phyloP scores from a whole-genome alignment of 2,797 vertebrate species.

The Neopelma chrysocephalum region DNA sequence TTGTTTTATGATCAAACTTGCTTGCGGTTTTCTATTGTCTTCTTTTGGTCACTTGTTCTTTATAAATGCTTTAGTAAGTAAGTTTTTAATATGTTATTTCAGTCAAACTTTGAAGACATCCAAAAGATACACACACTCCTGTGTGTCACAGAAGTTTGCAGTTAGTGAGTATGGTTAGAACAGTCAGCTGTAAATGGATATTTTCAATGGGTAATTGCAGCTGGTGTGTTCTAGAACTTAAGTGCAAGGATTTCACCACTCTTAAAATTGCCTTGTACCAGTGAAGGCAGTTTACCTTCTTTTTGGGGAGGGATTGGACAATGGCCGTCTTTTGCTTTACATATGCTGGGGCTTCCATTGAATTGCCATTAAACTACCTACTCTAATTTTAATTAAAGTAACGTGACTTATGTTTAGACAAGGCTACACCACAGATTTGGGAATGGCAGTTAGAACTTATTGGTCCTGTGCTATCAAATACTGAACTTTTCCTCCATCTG shows the following conservation, averaged over 20 bases:
- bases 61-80: not conserved
- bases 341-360: not conserved
- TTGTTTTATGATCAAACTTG: not conserved
- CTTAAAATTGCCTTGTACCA: not conserved
- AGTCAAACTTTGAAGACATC: not conserved
- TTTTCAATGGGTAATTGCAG: not conserved
- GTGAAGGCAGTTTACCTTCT: not conserved
- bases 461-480: not conserved
- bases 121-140: not conserved
- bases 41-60: not conserved
- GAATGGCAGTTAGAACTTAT: not conserved
- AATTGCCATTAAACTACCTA: not conserved
- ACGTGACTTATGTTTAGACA: not conserved
- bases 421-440: not conserved
- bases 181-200: not conserved
- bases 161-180: not conserved
- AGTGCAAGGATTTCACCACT: not conserved
- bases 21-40: not conserved
- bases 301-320: not conserved
- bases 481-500: not conserved
- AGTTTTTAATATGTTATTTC: not conserved
- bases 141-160: not conserved
- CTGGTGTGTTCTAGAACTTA: not conserved
- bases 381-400: not conserved
- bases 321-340: not conserved